These are phyloP conservation scores for Phrynosoma blainvillii DNA, from an alignment of 2,113 vertebrate genomes.

Conservation along the genomic window DNA sequence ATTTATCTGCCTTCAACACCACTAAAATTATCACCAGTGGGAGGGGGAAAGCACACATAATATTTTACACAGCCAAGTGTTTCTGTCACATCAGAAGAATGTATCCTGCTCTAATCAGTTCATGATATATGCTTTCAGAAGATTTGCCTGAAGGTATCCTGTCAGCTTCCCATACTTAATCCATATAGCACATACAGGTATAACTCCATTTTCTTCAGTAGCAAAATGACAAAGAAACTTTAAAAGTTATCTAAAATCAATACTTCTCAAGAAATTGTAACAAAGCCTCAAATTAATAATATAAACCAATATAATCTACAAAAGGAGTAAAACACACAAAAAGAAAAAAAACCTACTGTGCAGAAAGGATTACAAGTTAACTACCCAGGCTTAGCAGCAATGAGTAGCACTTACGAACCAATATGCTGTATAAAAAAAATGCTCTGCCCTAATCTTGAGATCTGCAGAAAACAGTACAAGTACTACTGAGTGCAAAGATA, in stretches of 20 bases:
- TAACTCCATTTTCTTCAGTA: background rate
- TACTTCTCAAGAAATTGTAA: background rate
- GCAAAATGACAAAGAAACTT: background rate
- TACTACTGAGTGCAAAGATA: background rate
- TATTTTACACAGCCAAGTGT: background rate
- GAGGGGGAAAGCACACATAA: background rate
- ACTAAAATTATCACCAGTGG: background rate
- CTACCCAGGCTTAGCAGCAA: background rate
- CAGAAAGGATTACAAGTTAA: background rate
- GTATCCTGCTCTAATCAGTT: background rate
- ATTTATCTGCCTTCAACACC: background rate
- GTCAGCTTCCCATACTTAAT: background rate
- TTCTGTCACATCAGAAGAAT: background rate
- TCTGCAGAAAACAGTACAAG: background rate
- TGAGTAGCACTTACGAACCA: background rate
- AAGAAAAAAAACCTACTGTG: background rate
- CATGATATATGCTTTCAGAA: background rate
- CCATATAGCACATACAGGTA: background rate
- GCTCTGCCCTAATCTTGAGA: background rate
- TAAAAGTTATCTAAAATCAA: background rate
- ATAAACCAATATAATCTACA: background rate
- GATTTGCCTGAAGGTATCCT: background rate
- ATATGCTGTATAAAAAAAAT: background rate
- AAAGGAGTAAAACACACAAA: background rate
- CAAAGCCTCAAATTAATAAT: background rate